Evolutionary conservation across 2,888 invertebrate genomes (phyloP).

Genomic region (Homarus gammarus): DNA sequence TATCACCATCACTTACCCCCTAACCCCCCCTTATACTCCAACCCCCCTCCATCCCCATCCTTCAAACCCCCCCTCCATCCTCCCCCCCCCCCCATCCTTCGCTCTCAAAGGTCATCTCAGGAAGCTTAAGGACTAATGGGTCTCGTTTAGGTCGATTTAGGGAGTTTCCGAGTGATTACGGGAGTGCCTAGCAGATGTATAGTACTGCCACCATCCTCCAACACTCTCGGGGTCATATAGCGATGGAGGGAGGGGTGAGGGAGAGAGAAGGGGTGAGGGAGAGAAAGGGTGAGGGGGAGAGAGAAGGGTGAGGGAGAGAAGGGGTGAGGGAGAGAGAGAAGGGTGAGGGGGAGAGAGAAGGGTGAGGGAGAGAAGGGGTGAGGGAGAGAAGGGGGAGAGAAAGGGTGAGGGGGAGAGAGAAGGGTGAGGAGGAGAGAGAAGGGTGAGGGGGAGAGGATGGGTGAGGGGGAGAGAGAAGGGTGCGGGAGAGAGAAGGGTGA

Average conservation of each 20-base stretch:
- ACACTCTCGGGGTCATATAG: too few species aligned
- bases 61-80: not conserved
- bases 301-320: not conserved
- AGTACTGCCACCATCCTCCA: not conserved
- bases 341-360: too few species aligned
- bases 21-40: too few species aligned
- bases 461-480: too few species aligned
- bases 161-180: conserved; percentile 5
- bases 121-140: not conserved
- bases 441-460: too few species aligned
- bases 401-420: too few species aligned
- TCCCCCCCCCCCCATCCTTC: not conserved
- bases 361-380: too few species aligned
- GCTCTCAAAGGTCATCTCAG: not conserved
- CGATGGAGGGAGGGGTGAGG: not conserved
- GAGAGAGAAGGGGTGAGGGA: not conserved
- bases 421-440: too few species aligned
- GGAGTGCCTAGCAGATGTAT: not conserved
- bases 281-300: not conserved
- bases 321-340: not conserved
- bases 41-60: not conserved
- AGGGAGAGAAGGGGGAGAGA: too few species aligned
- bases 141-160: not conserved
- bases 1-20: not conserved
- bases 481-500: too few species aligned